Base-by-base conservation (phyloP, 2,113 vertebrate genomes). In the Apistogramma diplotaenia region DNA sequence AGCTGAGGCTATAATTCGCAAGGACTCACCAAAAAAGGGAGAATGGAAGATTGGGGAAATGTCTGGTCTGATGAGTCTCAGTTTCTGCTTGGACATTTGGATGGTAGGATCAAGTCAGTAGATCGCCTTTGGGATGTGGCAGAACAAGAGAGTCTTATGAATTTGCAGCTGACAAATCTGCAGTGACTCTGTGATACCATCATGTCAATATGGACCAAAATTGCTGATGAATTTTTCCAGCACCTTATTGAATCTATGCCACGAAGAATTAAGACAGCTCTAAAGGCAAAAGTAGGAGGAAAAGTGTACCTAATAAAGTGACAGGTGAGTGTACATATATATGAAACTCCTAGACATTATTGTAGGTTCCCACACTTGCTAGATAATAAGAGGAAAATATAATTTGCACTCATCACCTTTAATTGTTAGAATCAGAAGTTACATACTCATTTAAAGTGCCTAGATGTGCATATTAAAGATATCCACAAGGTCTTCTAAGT, bases 401-500 rank as follows among this genome's bases (percentile, higher is more conserved):
- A 6, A 59, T 79, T 70, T 57, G 76, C 53, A 19, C 40, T 79
- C 76, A 85, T 79, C 74, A 37, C 62, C 67, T 77, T 19, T 4
- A 54, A 80, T 46, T 73, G 27, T 40, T 33, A 55, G 49, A 59
- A 31, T 67, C 59, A 79, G 37, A 7, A 13, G 55, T 80, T 70
- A 37, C 35, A 71, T 12, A 25, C 81, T 79, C 25, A 73, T 72
- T 85, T 72, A 81, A 82, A 88, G 60, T 65, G 73, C 70, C 46
- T 33, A 21, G 11, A 85, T 71, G 84, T 75, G 46, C 81, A 35
- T 40, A 33, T 76, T 67, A 46, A 67, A 21, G 33, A 74, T 58
- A 58, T 74, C 82, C 83, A 67, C 58, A 62, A 62, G 79, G 79
- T 60, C 37, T 81, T 79, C 49, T 76, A 73, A 72, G 61, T 85